Conservation (phyloP, 2,797 vertebrate species). For the Galago senegalensis region DNA sequence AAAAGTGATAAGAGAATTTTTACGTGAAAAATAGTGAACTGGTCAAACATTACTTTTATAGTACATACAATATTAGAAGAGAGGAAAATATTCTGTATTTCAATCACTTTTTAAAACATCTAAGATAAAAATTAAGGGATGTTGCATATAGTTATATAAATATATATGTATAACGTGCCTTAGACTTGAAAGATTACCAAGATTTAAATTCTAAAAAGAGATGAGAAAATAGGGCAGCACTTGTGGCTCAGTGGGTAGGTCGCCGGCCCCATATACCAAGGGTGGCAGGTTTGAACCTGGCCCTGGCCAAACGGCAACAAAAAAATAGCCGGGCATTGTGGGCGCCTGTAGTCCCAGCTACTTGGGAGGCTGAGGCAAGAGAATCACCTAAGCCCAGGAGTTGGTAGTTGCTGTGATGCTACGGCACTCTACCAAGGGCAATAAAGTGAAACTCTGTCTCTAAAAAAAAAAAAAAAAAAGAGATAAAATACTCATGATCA, state of each 20-base stretch:
- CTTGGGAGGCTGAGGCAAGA: too few relatives aligned
- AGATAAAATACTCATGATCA: background rate
- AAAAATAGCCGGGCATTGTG: too few relatives aligned
- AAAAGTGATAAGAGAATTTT: background rate
- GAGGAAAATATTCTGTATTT: background rate
- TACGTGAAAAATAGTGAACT: background rate
- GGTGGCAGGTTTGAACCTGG: too few relatives aligned
- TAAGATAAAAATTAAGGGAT: conserved; percentile 20
- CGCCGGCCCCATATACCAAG: too few relatives aligned
- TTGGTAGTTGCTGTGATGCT: too few relatives aligned
- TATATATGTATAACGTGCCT: background rate
- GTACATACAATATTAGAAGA: background rate
- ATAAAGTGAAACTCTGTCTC: too few relatives aligned
- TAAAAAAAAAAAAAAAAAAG: background rate
- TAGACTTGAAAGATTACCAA: conserved; percentile 1
- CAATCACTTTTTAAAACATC: background rate
- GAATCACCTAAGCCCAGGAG: too few relatives aligned
- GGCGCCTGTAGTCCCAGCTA: too few relatives aligned
- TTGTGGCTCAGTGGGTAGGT: too few relatives aligned
- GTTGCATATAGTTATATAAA: background rate
- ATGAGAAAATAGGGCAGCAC: too few relatives aligned
- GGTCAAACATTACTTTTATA: background rate
- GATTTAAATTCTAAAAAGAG: background rate
- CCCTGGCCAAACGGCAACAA: too few relatives aligned
- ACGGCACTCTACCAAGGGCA: too few relatives aligned